phyloP scores from a whole-genome alignment of 1,140 invertebrate genomes.

The Prorops nasuta region DNA sequence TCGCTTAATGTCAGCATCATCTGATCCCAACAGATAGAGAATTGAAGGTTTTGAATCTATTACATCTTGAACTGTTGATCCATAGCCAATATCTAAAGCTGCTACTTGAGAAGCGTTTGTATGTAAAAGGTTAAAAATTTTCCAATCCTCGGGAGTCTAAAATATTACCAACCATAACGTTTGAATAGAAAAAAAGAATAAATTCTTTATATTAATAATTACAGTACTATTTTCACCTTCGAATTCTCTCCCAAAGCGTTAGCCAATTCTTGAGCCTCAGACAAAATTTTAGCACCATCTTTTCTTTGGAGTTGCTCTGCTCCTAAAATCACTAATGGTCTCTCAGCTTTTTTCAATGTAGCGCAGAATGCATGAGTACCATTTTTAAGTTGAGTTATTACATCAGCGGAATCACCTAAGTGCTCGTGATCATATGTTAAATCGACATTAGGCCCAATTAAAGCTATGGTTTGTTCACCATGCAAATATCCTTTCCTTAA shows the following conservation, averaged over 20 bases:
- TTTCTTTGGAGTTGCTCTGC: slow-evolving; percentile 75
- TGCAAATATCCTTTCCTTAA: slow-evolving; percentile 91
- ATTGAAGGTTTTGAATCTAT: slow-evolving; percentile 74
- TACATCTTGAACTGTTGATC: slow-evolving; percentile 72
- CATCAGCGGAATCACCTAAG: slow-evolving; percentile 74
- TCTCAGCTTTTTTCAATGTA: slow-evolving; percentile 76
- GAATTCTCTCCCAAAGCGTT: slow-evolving; percentile 56
- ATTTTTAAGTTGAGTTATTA: slow-evolving; percentile 72
- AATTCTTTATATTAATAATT: slow-evolving; percentile 1
- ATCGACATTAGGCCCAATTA: slow-evolving; percentile 90
- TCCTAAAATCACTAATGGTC: slow-evolving; percentile 90
- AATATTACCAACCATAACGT: slow-evolving; percentile 5
- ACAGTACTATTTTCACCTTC: slow-evolving; percentile 30
- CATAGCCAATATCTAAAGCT: slow-evolving; percentile 93
- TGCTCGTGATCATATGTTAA: slow-evolving; percentile 93
- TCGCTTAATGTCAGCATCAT: slow-evolving; percentile 76
- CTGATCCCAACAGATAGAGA: slow-evolving; percentile 90
- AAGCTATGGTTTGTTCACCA: slow-evolving; percentile 75
- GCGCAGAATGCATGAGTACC: slow-evolving; percentile 77
- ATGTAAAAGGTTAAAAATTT: slow-evolving; percentile 89
- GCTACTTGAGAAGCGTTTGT: slow-evolving; percentile 91
- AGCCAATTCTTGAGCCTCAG: slow-evolving; percentile 73
- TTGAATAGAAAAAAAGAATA: neutral
- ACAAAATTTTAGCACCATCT: slow-evolving; percentile 78
- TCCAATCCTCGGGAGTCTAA: slow-evolving; percentile 61